Evolutionary conservation across 1,140 invertebrate genomes (phyloP).

Genomic region (Melitaea cinxia): DNA sequence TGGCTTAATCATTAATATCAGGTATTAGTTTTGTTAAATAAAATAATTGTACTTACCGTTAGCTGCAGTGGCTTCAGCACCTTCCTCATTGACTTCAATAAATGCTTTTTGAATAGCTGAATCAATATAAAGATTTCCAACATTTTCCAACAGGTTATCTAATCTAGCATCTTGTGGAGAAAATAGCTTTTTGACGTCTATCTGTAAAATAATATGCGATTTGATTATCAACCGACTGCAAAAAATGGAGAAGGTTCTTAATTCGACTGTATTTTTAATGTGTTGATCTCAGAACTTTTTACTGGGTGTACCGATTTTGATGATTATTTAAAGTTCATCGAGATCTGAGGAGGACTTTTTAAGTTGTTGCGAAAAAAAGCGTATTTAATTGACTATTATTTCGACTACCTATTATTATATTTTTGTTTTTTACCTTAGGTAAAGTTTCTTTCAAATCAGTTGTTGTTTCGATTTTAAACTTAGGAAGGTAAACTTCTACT

Average conservation of each 20-base stretch:
- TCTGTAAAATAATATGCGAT: slow-evolving; percentile 39
- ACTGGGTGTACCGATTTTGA: too few relatives aligned
- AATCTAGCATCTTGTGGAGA: too few relatives aligned
- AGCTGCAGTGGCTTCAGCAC: slow-evolving; percentile 65
- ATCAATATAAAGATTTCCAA: slow-evolving; percentile 44
- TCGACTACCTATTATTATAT: background rate
- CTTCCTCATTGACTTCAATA: slow-evolving; percentile 69
- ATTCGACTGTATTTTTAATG: too few relatives aligned
- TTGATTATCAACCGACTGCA: too few relatives aligned
- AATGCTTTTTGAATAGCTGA: slow-evolving; percentile 66
- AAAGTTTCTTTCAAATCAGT: slow-evolving; percentile 59
- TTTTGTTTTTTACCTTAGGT: slow-evolving; percentile 46
- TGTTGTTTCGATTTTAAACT: slow-evolving; percentile 70
- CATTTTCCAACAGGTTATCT: slow-evolving; percentile 47
- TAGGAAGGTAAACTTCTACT: slow-evolving; percentile 58
- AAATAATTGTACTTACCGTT: slow-evolving; percentile 61
- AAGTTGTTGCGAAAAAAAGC: too few relatives aligned
- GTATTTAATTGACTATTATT: too few relatives aligned
- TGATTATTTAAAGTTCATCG: too few relatives aligned
- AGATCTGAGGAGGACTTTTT: too few relatives aligned
- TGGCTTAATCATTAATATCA: too few relatives aligned
- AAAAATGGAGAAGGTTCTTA: too few relatives aligned
- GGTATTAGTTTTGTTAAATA: too few relatives aligned
- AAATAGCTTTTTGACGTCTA: slow-evolving; percentile 52
- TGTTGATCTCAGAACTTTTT: too few relatives aligned